Evolutionary conservation across 1,140 invertebrate species (phyloP).

Genomic region (Wasmannia auropunctata): DNA sequence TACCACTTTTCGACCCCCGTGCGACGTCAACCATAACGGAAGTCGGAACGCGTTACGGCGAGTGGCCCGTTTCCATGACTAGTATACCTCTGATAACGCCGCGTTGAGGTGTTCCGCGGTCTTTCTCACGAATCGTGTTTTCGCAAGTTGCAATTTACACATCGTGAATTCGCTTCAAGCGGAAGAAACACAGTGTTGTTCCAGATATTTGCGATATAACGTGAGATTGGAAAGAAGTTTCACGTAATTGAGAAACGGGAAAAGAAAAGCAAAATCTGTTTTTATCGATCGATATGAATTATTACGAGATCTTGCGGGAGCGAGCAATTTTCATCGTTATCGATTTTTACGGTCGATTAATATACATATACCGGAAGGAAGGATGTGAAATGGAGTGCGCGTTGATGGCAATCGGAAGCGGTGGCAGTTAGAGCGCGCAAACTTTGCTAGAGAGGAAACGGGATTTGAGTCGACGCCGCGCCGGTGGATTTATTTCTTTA

Average conservation of each 20-base stretch:
- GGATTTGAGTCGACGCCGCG: conserved; percentile 17
- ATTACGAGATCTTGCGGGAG: background rate
- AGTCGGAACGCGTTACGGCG: background rate
- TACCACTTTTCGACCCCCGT: conserved; percentile 24
- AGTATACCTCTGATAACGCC: background rate
- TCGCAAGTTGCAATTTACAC: background rate
- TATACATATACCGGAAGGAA: background rate
- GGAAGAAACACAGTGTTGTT: background rate
- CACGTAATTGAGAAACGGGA: background rate
- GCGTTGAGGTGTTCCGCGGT: background rate
- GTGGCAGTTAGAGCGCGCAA: conserved; percentile 6
- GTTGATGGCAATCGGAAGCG: conserved; percentile 14
- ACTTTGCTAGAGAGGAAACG: conserved; percentile 29
- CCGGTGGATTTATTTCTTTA: conserved; percentile 78
- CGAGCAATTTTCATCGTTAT: background rate
- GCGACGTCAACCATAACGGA: conserved; percentile 28
- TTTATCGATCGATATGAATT: background rate
- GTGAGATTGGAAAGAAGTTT: background rate
- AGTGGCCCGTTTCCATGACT: background rate
- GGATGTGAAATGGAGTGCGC: background rate
- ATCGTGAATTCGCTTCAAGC: background rate
- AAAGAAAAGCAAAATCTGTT: background rate
- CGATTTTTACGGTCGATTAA: background rate
- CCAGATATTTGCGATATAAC: background rate
- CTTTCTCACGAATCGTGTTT: background rate